Percentiles rank a stretch among this genome's conserved stretches.
phyloP scores from a whole-genome alignment of 2,888 invertebrate genomes.

The Pseudococcus jackbeardsleyi region DNA sequence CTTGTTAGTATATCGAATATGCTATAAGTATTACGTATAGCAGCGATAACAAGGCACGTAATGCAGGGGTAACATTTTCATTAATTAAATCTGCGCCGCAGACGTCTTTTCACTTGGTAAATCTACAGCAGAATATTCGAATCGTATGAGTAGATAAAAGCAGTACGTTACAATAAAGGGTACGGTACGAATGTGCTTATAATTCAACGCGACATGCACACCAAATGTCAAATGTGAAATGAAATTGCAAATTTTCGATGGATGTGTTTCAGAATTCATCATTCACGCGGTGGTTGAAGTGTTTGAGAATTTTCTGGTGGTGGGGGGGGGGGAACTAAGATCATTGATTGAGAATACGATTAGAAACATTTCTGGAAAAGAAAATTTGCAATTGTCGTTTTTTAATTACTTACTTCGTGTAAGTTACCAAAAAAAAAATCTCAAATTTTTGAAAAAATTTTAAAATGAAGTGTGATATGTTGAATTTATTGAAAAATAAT shows the following conservation, averaged over 20 bases:
- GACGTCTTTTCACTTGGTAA: constrained; percentile 12
- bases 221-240: neutral
- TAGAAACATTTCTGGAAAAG: too few relatives aligned
- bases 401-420: too few relatives aligned
- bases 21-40: neutral
- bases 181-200: too few relatives aligned
- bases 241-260: neutral
- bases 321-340: too few relatives aligned
- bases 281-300: too few relatives aligned
- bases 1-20: constrained; percentile 19
- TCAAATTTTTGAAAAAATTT: too few relatives aligned
- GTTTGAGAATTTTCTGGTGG: too few relatives aligned
- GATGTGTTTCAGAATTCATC: neutral
- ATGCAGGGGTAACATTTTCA: constrained; percentile 19
- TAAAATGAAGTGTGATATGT: too few relatives aligned
- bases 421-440: too few relatives aligned
- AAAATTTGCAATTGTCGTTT: too few relatives aligned
- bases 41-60: constrained; percentile 39
- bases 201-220: neutral
- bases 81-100: constrained; percentile 33
- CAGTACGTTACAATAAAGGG: neutral
- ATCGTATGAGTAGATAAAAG: neutral
- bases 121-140: neutral
- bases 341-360: too few relatives aligned
- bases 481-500: too few relatives aligned